These are phyloP conservation scores for Ceratoteleas bidentatus DNA, from an alignment of 1,140 invertebrate genomes.

Conservation along the genomic window DNA sequence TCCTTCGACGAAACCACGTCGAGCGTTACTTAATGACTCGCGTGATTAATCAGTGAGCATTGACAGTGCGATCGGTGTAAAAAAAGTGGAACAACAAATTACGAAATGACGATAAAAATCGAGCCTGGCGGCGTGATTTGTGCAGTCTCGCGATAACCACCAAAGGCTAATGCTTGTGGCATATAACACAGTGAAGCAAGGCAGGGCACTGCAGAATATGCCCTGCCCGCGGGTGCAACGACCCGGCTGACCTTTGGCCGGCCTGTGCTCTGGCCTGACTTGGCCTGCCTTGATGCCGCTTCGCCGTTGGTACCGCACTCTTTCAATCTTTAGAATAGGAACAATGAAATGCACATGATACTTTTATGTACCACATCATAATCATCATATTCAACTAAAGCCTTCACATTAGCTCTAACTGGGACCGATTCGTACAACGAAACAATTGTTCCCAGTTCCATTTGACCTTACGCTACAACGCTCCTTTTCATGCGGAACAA, in stretches of 20 bases:
- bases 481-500: conserved; percentile 1
- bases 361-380: conserved; percentile 52
- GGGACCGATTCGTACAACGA: conserved; percentile 24
- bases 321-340: conserved; percentile 59
- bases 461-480: conserved; percentile 15
- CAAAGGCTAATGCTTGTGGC: conserved; percentile 63
- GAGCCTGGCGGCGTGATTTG: conserved; percentile 38
- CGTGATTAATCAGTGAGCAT: too few relatives aligned
- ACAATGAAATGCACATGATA: conserved; percentile 60
- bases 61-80: neutral
- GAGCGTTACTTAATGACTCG: too few relatives aligned
- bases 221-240: conserved; percentile 80
- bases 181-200: conserved; percentile 67
- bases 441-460: conserved; percentile 27
- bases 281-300: conserved; percentile 68
- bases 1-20: too few relatives aligned
- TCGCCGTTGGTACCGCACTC: conserved; percentile 69
- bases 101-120: neutral
- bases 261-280: conserved; percentile 75
- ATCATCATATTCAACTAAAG: conserved; percentile 56
- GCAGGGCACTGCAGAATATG: conserved; percentile 76
- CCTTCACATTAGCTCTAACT: conserved; percentile 31
- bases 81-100: neutral
- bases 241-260: conserved; percentile 80
- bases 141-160: conserved; percentile 54